These are phyloP conservation scores for Myrmecobius fasciatus DNA, from an alignment of 2,113 vertebrate species.

Conservation along the genomic window DNA sequence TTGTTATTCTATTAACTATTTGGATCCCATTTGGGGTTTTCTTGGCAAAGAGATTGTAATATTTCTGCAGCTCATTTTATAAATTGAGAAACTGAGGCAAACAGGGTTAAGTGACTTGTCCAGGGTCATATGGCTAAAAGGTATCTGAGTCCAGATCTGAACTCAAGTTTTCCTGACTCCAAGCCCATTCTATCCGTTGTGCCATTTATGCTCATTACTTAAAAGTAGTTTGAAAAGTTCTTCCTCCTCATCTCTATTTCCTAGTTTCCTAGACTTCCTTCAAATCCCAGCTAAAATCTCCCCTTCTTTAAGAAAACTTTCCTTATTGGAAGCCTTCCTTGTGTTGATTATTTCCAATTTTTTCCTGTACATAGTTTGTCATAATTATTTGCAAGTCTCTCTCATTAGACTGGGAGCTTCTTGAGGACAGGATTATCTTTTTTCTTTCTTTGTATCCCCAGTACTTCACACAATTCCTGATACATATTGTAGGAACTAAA, in stretches of 20 bases:
- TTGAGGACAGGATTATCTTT: not conserved
- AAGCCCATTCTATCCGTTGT: not conserved
- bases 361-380: not conserved
- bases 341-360: not conserved
- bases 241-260: no score
- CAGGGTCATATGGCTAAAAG: no score
- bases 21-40: no score
- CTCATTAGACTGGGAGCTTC: not conserved
- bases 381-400: not conserved
- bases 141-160: no score
- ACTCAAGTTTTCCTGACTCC: no score
- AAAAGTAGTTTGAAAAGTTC: not conserved
- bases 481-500: not conserved
- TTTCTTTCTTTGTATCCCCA: not conserved
- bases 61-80: no score
- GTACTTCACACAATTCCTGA: not conserved
- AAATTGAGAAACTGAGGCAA: no score
- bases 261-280: not conserved
- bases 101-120: no score
- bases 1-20: no score
- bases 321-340: not conserved
- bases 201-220: not conserved
- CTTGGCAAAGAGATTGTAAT: no score
- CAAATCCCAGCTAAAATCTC: not conserved
- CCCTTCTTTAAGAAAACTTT: not conserved